A percentile compares a stretch with the other conserved stretches of the same genome.
phyloP scores from a whole-genome alignment of 1,140 invertebrate species.

The Tenebrio molitor region DNA sequence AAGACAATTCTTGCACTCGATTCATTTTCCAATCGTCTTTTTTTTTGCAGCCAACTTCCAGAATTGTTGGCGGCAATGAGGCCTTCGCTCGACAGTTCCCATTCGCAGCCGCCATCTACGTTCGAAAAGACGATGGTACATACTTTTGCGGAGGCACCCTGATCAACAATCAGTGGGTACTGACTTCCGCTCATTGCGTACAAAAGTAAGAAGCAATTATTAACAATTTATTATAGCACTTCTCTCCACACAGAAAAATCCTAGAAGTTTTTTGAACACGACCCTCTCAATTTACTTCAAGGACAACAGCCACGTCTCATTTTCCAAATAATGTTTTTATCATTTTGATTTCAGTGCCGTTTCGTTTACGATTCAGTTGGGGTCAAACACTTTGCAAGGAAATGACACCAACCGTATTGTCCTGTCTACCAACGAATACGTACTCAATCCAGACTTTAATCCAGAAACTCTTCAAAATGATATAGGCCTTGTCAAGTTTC shows the following conservation, averaged over 20 bases:
- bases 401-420: neutral
- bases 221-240: neutral
- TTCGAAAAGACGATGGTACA: neutral
- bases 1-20: too few relatives aligned
- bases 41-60: too few relatives aligned
- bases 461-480: conserved; percentile 6
- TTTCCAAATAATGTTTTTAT: too few relatives aligned
- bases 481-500: neutral
- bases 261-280: too few relatives aligned
- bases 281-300: too few relatives aligned
- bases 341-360: neutral
- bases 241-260: too few relatives aligned
- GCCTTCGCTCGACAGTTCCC: neutral
- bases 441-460: neutral
- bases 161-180: conserved; percentile 13
- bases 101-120: conserved; percentile 10
- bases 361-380: conserved; percentile 4
- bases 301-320: too few relatives aligned
- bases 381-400: neutral
- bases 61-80: neutral
- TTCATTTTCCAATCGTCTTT: too few relatives aligned
- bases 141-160: conserved; percentile 7
- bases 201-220: neutral
- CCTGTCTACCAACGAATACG: neutral
- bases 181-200: conserved; percentile 8